These are phyloP conservation scores for Trachelus tabidus DNA, from an alignment of 2,888 invertebrate species.

Conservation along the genomic window DNA sequence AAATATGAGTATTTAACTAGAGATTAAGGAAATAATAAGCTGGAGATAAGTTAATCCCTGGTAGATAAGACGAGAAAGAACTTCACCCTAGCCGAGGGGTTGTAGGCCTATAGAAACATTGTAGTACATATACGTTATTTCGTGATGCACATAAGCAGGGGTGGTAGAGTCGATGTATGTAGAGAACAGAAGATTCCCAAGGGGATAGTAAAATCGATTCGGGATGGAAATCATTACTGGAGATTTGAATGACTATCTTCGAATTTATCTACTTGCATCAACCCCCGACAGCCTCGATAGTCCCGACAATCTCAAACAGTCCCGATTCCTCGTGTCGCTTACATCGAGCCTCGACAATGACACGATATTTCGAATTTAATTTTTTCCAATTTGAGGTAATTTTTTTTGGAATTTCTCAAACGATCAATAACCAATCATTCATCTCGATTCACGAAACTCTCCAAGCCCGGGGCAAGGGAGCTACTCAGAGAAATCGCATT, in stretches of 20 bases:
- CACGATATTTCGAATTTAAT: neutral
- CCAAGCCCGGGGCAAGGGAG: neutral
- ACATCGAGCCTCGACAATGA: neutral
- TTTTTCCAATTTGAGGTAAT: neutral
- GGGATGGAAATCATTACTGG: constrained; percentile 65
- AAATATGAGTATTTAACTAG: constrained; percentile 65
- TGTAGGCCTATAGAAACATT: constrained; percentile 23
- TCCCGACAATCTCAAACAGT: neutral
- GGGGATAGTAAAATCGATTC: constrained; percentile 63
- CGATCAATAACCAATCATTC: neutral
- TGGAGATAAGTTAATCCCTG: constrained; percentile 64
- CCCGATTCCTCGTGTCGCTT: neutral
- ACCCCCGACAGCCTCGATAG: neutral
- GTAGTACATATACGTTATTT: constrained; percentile 1
- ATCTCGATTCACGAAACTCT: neutral
- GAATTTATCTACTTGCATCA: constrained; percentile 52
- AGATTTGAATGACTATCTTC: constrained; percentile 65
- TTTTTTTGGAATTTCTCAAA: neutral
- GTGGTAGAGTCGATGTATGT: neutral
- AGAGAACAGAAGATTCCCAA: constrained; percentile 53
- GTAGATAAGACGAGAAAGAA: constrained; percentile 51
- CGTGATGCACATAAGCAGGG: constrained; percentile 1
- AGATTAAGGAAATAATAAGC: constrained; percentile 66
- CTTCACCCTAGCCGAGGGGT: constrained; percentile 34
- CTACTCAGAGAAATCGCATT: neutral